These are phyloP conservation scores for Lasioglossum albipes DNA, from an alignment of 1,140 invertebrate genomes.

Conservation along the genomic window DNA sequence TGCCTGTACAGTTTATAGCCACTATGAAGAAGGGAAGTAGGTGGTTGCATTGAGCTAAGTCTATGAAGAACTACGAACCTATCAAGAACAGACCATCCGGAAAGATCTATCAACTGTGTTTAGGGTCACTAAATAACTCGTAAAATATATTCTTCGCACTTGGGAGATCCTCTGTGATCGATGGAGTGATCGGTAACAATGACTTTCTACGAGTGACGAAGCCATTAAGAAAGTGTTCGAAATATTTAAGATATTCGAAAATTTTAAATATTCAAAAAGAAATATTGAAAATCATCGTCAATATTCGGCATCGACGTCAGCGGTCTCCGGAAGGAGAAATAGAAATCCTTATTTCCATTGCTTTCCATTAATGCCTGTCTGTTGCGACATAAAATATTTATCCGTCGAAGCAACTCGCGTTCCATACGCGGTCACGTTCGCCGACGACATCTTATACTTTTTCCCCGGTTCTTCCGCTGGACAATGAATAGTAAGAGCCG, in stretches of 20 bases:
- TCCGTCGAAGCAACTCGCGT: too few relatives aligned
- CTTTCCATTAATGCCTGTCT: too few relatives aligned
- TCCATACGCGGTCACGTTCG: not conserved
- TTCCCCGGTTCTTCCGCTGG: not conserved
- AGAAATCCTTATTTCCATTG: too few relatives aligned
- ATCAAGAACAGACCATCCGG: not conserved
- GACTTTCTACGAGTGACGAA: not conserved
- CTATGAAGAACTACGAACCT: not conserved
- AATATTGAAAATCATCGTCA: too few relatives aligned
- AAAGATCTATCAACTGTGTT: not conserved
- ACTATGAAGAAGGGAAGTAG: too few relatives aligned
- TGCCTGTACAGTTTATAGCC: too few relatives aligned
- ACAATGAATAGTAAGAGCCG: not conserved
- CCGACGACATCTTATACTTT: not conserved
- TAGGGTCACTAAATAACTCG: not conserved
- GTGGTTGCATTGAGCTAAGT: not conserved
- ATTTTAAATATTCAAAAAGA: too few relatives aligned
- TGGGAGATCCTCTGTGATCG: not conserved
- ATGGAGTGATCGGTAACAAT: not conserved
- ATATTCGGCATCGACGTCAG: too few relatives aligned
- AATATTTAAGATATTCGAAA: too few relatives aligned
- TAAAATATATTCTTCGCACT: not conserved
- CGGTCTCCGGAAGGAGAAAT: too few relatives aligned
- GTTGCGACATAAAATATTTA: too few relatives aligned
- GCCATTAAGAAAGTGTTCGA: too few relatives aligned